Percentiles rank a stretch among this genome's conserved stretches.
These are phyloP conservation scores for Pholis gunnellus DNA, from an alignment of 2,113 vertebrate species.

Conservation along the genomic window DNA sequence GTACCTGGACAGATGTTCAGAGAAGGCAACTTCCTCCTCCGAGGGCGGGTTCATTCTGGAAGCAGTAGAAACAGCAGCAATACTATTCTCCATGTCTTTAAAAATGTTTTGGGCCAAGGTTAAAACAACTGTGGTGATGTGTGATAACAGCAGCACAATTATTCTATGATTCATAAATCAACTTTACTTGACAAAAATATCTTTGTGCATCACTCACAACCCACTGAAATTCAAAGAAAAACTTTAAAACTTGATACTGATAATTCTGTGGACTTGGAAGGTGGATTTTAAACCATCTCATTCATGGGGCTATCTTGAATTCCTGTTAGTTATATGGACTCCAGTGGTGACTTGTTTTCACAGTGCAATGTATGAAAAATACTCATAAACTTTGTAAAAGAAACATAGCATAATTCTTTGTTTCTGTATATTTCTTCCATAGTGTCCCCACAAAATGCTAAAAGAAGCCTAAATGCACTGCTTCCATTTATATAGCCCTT, in stretches of 20 bases:
- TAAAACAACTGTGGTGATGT: background rate
- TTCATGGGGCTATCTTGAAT: background rate
- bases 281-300: too few species aligned
- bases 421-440: background rate
- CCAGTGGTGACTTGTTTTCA: background rate
- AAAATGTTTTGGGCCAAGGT: conserved; percentile 1
- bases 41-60: background rate
- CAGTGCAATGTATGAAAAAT: background rate
- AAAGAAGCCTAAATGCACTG: background rate
- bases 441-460: background rate
- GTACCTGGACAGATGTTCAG: conserved; percentile 9
- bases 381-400: background rate
- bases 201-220: background rate
- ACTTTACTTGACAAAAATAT: background rate
- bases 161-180: background rate
- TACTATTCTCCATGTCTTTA: background rate
- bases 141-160: background rate
- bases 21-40: background rate
- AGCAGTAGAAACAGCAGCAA: background rate
- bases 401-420: background rate
- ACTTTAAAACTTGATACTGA: background rate
- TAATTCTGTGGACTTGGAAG: background rate
- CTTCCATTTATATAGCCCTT: background rate
- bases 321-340: background rate
- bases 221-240: background rate